Evolutionary conservation across 2,888 invertebrate species (phyloP).

Genomic region (Cylindroiulus punctatus): DNA sequence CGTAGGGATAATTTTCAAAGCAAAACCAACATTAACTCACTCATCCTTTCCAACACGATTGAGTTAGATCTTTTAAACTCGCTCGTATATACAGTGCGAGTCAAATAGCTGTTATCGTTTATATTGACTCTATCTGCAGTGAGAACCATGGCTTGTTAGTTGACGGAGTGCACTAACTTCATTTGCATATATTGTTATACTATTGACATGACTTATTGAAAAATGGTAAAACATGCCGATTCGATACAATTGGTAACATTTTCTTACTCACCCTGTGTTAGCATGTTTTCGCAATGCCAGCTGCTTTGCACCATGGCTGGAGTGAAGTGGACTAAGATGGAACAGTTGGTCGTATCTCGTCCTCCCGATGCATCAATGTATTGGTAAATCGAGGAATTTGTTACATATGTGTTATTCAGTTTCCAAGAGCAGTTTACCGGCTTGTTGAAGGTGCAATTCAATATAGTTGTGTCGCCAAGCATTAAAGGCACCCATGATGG

Average conservation of each 20-base stretch:
- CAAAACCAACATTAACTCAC: not conserved
- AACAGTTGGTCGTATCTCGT: not conserved
- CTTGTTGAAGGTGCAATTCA: not conserved
- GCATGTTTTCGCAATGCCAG: not conserved
- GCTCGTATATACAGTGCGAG: not conserved
- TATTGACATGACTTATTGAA: too few species aligned
- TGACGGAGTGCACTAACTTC: too few species aligned
- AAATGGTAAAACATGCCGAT: too few species aligned
- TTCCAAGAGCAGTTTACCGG: not conserved
- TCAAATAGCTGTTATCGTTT: too few species aligned
- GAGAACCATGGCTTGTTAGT: too few species aligned
- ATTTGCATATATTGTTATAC: too few species aligned
- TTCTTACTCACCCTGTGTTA: too few species aligned
- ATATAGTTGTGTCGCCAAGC: not conserved
- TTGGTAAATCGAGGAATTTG: not conserved
- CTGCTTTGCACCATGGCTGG: not conserved
- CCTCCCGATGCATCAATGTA: not conserved
- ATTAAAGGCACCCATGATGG: not conserved
- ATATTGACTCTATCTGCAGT: too few species aligned
- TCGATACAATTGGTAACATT: too few species aligned
- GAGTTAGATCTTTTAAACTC: not conserved
- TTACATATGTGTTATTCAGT: not conserved
- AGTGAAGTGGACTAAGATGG: not conserved
- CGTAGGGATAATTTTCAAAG: not conserved
- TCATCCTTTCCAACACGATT: not conserved